Base-by-base conservation (phyloP, 2,113 vertebrate genomes). In the Capricornis sumatraensis region DNA sequence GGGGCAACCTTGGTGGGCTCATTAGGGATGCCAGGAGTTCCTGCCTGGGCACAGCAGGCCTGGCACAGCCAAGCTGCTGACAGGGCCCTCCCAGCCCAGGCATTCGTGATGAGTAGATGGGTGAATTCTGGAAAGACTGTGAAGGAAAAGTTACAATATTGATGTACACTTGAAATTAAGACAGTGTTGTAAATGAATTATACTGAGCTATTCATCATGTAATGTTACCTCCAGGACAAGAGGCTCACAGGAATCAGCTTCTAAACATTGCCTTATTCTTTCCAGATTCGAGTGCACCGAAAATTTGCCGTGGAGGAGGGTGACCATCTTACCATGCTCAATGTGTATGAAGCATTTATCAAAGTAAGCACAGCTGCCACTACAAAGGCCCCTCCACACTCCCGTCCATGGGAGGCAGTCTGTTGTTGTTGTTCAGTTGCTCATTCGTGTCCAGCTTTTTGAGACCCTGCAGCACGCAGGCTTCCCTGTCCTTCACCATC, bases 261-360 rank as follows among this genome's bases (percentile, higher is more conserved):
- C 85, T 92, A 21, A 81, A 30, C 1, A 3, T 71, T 33, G 25
- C 30, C 45, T 95, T 58, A 92, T 96, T 96, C 52, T 94, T 95
- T 98, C 62, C 97, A 99, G 99, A 99, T 99, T 16, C 99, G 99
- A 88, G 99, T 99, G 94, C 99, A 99, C 98, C 99, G 99, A 76
- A 99, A 99, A 98, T 99, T 99, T 99, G 99, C 99, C 33, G 99
- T 99, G 90, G 99, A 99, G 16, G 99, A 99, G 96, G 99, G 99
- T 40, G 99, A 99, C 96, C 99, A 99, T 94, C 99, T 99, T 94
- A 99, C 99, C 62, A 99, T 99, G 99, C 99, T 99, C 97, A 99
- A 99, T 33, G 99, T 99, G 71, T 99, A 99, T 60, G 99, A 99
- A 98, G 99, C 99, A 7, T 99, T 99, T 98, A 99, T 99, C 96